Base-by-base conservation (phyloP, 2,797 vertebrate genomes). In the Propithecus deckenii region DNA sequence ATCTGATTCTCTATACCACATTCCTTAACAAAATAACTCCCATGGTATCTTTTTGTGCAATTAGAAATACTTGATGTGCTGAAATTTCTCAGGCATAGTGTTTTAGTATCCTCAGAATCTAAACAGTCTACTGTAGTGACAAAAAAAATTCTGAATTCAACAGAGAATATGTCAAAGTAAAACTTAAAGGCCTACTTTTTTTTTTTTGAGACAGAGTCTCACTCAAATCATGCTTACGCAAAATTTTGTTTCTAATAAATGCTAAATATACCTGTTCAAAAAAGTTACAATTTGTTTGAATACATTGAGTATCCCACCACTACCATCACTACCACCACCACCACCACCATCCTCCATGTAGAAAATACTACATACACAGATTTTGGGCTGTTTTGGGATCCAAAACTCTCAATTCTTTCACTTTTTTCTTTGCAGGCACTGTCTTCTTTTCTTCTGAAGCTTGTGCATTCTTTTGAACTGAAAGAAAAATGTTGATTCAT, bases 331-430 rank as follows among this genome's bases (percentile, higher is more conserved):
- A n/a, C 25, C 1, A 20, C 20, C 35, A 63, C 32, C 38, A 41
- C 2, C 13, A 30, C 17, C 50, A 79, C 32, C 63, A 35, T n/a
- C 57, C 13, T 30, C 15, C 15, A 84, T 13, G 2, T 0, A 92
- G 6, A 78, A 94, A n/a, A 93, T 32, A 74, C 20, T 78, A 99
- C 99, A 98, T 99, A 99, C 99, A 99, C 28, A 99, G 98, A 98
- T 99, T 99, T 98, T 99, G 99, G 6, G 99, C 99, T 0, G 99
- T 99, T 98, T 99, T 99, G 74, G 98, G 83, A 96, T 99, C 99
- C 98, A 99, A 98, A 98, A 99, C 98, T 86, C 99, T 99, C 74
- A 99, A 98, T 97, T 99, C 99, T 97, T 99, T 99, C 2, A 99
- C 98, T 98, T 98, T 99, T 97, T 99, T 99, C 99, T 99, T 99